Evolutionary conservation across 1,140 invertebrate genomes (phyloP), one percentile per base, ranked within the genome.

Genomic region (Dufourea novaeangliae): DNA sequence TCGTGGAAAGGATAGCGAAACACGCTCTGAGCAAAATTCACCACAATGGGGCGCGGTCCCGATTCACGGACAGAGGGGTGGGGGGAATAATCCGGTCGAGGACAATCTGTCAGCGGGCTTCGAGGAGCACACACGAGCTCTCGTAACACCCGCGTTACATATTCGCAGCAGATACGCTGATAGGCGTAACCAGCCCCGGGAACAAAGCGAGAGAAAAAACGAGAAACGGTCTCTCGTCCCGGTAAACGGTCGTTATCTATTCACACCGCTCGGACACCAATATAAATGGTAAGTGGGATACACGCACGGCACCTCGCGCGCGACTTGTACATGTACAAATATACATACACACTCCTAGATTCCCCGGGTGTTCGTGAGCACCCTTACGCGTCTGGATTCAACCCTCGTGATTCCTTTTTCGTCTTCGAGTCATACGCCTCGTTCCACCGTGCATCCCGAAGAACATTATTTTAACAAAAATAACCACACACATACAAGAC

Each of bases 171-270:
- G 78, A 80, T 77, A 80, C 14, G 57, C 50, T 54, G 64, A 80
- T 77, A 76, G 57, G 73, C 78, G 32, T 68, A 79, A 79, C 25
- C 71, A 61, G 64, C 74, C 0, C 41, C n/a, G n/a, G 44, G 11
- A 7, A 32, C 37, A 59, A 66, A 46, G 56, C 41, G 66, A 76
- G 41, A 37, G n/a, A 64, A 46, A 71, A 77, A 73, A 57, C 6
- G 46, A 70, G 59, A 46, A 46, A 59, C 39, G 50, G 39, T 50
- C 44, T 70, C 64, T 37, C 44, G 57, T 62, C 50, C 41, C 29
- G 27, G 73, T 80, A 80, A 80, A 80, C 52, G 78, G 64, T 80
- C 73, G 59, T 80, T 80, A 80, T 80, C 78, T 80, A 77, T 80
- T 80, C 78, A 77, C 78, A 70, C 71, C 57, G 67, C 71, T 76